These are phyloP conservation scores for Podotricha telesiphe DNA, from an alignment of 2,888 invertebrate genomes.

Conservation along the genomic window DNA sequence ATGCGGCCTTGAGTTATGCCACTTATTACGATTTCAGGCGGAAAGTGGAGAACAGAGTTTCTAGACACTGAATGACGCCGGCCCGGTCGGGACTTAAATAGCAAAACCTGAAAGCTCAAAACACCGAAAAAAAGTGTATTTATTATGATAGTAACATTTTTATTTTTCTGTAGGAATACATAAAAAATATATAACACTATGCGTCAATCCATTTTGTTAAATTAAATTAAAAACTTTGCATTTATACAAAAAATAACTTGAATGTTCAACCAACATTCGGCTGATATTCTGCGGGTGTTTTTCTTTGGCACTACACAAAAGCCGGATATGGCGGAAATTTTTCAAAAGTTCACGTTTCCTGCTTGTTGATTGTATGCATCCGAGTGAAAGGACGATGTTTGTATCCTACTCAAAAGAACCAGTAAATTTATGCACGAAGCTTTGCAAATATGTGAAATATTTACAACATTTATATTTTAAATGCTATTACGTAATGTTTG, in stretches of 20 bases:
- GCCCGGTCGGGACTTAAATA: too few relatives aligned
- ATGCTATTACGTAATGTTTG: too few relatives aligned
- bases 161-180: too few relatives aligned
- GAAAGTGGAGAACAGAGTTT: too few relatives aligned
- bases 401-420: slow-evolving; percentile 54
- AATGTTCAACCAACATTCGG: slow-evolving; percentile 18
- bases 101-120: too few relatives aligned
- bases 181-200: neutral
- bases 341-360: slow-evolving; percentile 78
- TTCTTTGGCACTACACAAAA: slow-evolving; percentile 64
- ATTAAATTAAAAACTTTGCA: neutral
- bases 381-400: slow-evolving; percentile 71
- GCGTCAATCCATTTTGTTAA: neutral
- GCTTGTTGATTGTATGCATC: slow-evolving; percentile 80
- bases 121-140: too few relatives aligned
- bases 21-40: too few relatives aligned
- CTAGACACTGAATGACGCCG: too few relatives aligned
- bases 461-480: too few relatives aligned
- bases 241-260: neutral
- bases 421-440: slow-evolving; percentile 30
- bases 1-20: too few relatives aligned
- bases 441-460: neutral
- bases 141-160: too few relatives aligned
- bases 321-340: slow-evolving; percentile 77
- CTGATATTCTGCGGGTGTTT: slow-evolving; percentile 34